Evolutionary conservation across 2,113 vertebrate species (phyloP), one percentile per base, ranked within the genome.

Genomic region (Lasiurus borealis): DNA sequence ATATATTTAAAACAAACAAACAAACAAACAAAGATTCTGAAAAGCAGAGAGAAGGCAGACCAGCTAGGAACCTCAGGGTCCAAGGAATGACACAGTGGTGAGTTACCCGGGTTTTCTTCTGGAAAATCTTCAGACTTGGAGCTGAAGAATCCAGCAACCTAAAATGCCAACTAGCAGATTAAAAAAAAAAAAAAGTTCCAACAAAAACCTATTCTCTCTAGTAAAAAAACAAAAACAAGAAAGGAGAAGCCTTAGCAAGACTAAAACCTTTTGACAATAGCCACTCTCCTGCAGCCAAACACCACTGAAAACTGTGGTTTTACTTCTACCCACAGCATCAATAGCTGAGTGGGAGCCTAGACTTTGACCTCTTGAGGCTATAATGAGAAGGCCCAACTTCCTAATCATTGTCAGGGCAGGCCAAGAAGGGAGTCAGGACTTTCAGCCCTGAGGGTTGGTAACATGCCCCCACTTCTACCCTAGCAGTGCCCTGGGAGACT

Each of bases 21-120:
- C 52, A 54, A 54, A 54, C 16, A 57, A 57, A 18, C 52, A 57
- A 75, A 27, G 66, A 91, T 8, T 57, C 59, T 27, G 14, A 92
- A 88, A 95, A 95, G 57, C 25, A 25, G n/a, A 92, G 50, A 89
- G 12, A 64, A 96, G 52, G 21, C 57, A 90, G 75, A 91, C 78
- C 15, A 69, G 40, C n/a, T 40, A 82, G 36, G 29, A n/a, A 83
- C 21, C 9, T 80, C 0, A 16, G 57, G 27, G 40, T 11, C 64
- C 50, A 89, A 40, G n/a, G 80, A 95, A 69, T 1, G 15, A 90
- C 16, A 85, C 6, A 25, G 23, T 6, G 46, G 52, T 77, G 11
- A 91, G 34, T 94, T 89, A 66, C 68, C 27, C 52, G 14, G 19
- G 29, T 66, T 69, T 88, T 83, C 40, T 75, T 90, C 86, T 88